Evolutionary conservation across 2,888 invertebrate species (phyloP).

Genomic region (Nipponacmea schrenckii): DNA sequence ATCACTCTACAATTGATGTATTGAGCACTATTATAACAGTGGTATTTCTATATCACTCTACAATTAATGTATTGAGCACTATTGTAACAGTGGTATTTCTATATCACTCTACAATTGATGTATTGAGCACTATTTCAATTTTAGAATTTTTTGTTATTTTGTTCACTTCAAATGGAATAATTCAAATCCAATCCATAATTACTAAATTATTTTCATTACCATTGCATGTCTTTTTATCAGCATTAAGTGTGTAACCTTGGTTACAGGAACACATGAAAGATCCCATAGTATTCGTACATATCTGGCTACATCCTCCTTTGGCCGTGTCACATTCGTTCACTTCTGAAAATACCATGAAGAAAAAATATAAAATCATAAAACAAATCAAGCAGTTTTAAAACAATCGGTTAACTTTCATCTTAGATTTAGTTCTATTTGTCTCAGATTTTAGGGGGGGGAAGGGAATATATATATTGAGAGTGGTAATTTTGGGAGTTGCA

Average conservation of each 20-base stretch:
- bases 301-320: slow-evolving; percentile 15
- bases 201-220: slow-evolving; percentile 27
- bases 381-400: neutral
- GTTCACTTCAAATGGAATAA: too few relatives aligned
- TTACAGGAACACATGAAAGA: slow-evolving; percentile 76
- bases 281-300: slow-evolving; percentile 37
- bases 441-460: neutral
- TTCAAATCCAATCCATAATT: too few relatives aligned
- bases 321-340: slow-evolving; percentile 36
- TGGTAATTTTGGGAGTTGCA: too few relatives aligned
- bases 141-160: too few relatives aligned
- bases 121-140: too few relatives aligned
- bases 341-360: slow-evolving; percentile 31
- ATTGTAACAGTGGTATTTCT: too few relatives aligned
- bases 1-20: too few relatives aligned
- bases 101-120: too few relatives aligned
- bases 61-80: too few relatives aligned
- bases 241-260: slow-evolving; percentile 39
- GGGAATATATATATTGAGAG: too few relatives aligned
- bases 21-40: too few relatives aligned
- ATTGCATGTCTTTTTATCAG: slow-evolving; percentile 26
- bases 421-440: slow-evolving; percentile 23
- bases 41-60: too few relatives aligned
- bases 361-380: neutral
- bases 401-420: neutral